Evolutionary conservation across 2,797 vertebrate genomes (phyloP), one percentile per base, ranked within the genome.

Genomic region (Sebastes ruberrimus): DNA sequence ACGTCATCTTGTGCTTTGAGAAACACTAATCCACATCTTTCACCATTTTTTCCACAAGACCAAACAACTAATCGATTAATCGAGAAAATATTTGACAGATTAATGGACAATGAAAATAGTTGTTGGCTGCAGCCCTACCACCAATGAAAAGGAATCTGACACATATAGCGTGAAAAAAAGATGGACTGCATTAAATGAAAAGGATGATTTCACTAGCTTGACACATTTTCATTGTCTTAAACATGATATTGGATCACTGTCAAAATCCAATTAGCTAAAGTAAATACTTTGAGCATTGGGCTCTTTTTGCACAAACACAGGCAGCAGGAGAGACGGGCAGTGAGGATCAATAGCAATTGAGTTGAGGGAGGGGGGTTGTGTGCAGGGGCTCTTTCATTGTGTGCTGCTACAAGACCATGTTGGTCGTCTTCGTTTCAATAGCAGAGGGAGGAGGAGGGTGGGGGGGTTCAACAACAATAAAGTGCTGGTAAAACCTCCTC

Each of bases 341-440:
- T 38, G 22, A 76, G 87, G 89, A 96, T 95, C 95, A 88, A 95
- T 94, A 95, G 94, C 93, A 94, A 96, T 73, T 67, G 88, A 93
- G 94, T 92, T 85, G 42, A 92, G 90, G 89, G 89, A 70, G 77
- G 92, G 90, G 38, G 38, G 38, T 14, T 42, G 38, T 85, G 88
- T 78, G 90, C 85, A 81, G 85, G 81, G 69, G 90, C 91, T 88
- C 82, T 80, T 92, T 76, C 53, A 84, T 94, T 95, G 94, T 93
- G 87, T 93, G 87, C 92, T 93, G 88, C 92, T 90, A 62, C 88
- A 93, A 95, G 88, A 46, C 91, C 91, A 93, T 94, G 87, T 88
- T 79, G 78, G 84, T 82, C 87, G 87, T 86, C 91, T 93, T 91
- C 82, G 85, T 88, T 94, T 91, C 88, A 89, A 78, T 78, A 67